Evolutionary conservation across 1,140 invertebrate genomes (phyloP).

Genomic region (Drosophila sulfurigaster): DNA sequence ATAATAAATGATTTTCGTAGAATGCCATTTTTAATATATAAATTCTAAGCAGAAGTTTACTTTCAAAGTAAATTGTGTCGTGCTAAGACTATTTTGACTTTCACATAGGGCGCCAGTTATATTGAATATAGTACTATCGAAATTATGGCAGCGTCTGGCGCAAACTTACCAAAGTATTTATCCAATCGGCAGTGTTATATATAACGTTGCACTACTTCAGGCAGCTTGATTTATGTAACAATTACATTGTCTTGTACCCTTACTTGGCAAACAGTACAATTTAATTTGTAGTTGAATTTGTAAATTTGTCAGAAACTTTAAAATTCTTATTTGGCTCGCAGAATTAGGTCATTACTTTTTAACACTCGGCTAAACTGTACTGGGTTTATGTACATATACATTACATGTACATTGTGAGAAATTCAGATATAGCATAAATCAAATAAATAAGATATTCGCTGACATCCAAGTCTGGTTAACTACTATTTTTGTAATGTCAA

Average conservation of each 20-base stretch:
- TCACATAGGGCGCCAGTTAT: conserved; percentile 57
- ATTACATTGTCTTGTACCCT: conserved; percentile 39
- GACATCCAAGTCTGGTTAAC: no score
- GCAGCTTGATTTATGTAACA: conserved; percentile 68
- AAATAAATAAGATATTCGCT: no score
- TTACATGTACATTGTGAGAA: no score
- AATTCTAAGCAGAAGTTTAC: not conserved
- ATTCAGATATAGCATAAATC: no score
- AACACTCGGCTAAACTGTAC: conserved; percentile 36
- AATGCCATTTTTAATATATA: conserved; percentile 65
- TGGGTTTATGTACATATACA: no score
- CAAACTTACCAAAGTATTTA: conserved; percentile 66
- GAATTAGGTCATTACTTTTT: conserved; percentile 67
- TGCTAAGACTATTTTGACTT: conserved; percentile 56
- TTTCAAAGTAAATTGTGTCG: conserved; percentile 6
- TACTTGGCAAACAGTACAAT: conserved; percentile 35
- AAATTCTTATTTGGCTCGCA: conserved; percentile 78
- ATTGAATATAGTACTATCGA: conserved; percentile 61
- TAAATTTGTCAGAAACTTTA: conserved; percentile 76
- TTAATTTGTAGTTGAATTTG: conserved; percentile 79
- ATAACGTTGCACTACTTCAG: conserved; percentile 54
- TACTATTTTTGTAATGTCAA: no score
- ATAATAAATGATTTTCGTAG: conserved; percentile 74
- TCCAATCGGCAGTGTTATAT: conserved; percentile 75
- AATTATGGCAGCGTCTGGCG: conserved; percentile 45